A percentile compares a stretch with the other conserved stretches of the same genome.
These are phyloP conservation scores for Andricus curvator DNA, from an alignment of 2,888 invertebrate species.

Conservation along the genomic window DNA sequence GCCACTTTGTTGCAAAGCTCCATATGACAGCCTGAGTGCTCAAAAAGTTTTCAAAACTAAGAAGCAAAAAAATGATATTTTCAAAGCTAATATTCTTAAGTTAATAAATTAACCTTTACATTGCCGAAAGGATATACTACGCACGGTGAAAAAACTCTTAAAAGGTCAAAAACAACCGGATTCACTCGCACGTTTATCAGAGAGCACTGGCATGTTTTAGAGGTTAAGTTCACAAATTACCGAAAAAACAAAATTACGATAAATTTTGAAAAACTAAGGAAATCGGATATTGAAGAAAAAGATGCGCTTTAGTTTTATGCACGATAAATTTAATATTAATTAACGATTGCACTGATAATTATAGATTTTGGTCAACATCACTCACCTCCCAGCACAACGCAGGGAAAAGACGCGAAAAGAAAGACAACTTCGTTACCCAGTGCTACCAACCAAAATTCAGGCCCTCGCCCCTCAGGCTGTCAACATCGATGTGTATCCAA, in stretches of 20 bases:
- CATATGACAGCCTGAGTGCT: neutral
- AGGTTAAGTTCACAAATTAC: constrained; percentile 15
- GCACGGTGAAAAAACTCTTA: neutral
- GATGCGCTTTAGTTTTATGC: neutral
- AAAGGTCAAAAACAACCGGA: neutral
- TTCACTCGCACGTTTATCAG: neutral
- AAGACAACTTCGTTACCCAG: constrained; percentile 14
- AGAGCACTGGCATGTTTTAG: neutral
- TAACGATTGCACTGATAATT: constrained; percentile 23
- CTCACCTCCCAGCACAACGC: constrained; percentile 11
- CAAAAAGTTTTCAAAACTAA: neutral
- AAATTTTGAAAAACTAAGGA: neutral
- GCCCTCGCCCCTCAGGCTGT: neutral
- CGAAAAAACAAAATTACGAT: neutral
- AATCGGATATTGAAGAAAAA: neutral
- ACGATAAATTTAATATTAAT: neutral
- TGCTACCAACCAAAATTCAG: constrained; percentile 3
- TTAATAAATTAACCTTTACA: neutral
- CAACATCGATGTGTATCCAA: neutral
- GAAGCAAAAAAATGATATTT: neutral
- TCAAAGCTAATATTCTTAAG: neutral
- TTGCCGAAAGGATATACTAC: neutral
- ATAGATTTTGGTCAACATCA: constrained; percentile 16
- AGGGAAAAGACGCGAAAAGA: constrained; percentile 12
- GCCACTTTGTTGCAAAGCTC: neutral